Percentiles rank a stretch among this genome's conserved stretches.
phyloP scores from a whole-genome alignment of 1,140 invertebrate species.

The Dinothrombium tinctorium region DNA sequence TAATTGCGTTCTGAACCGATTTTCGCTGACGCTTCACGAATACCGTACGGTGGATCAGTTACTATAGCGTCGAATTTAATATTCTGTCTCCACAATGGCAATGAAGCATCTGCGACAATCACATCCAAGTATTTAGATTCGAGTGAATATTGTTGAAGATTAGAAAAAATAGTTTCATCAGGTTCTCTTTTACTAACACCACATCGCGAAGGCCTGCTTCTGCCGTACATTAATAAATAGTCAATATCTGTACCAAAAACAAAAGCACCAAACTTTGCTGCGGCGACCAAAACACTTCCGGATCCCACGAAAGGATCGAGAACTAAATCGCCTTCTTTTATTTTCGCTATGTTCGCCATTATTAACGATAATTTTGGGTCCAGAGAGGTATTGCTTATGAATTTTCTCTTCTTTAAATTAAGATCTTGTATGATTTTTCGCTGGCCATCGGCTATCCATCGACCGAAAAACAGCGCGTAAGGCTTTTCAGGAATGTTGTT shows the following conservation, averaged over 20 bases:
- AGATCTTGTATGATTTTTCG: conserved; percentile 47
- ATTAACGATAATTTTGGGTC: conserved; percentile 70
- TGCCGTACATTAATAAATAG: conserved; percentile 68
- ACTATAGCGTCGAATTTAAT: conserved; percentile 56
- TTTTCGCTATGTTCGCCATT: conserved; percentile 76
- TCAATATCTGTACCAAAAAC: conserved; percentile 82
- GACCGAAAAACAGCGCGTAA: conserved; percentile 52
- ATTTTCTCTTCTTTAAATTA: conserved; percentile 66
- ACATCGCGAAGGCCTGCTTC: conserved; percentile 23
- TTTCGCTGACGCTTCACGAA: conserved; percentile 64
- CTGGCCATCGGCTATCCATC: conserved; percentile 53
- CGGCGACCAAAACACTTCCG: conserved; percentile 61
- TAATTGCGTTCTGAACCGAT: conserved; percentile 34
- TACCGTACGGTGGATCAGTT: conserved; percentile 88
- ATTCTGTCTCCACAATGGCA: conserved; percentile 46
- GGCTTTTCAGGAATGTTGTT: conserved; percentile 43
- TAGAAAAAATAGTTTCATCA: conserved; percentile 60
- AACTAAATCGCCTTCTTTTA: conserved; percentile 43
- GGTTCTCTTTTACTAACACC: conserved; percentile 36
- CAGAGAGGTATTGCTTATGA: conserved; percentile 94
- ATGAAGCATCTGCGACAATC: conserved; percentile 64
- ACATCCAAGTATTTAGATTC: conserved; percentile 55
- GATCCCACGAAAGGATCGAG: conserved; percentile 88
- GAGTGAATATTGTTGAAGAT: conserved; percentile 63
- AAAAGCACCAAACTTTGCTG: conserved; percentile 68